Evolutionary conservation across 2,888 invertebrate genomes (phyloP), one percentile per base, ranked within the genome.

Genomic region (Venusia cambrica): DNA sequence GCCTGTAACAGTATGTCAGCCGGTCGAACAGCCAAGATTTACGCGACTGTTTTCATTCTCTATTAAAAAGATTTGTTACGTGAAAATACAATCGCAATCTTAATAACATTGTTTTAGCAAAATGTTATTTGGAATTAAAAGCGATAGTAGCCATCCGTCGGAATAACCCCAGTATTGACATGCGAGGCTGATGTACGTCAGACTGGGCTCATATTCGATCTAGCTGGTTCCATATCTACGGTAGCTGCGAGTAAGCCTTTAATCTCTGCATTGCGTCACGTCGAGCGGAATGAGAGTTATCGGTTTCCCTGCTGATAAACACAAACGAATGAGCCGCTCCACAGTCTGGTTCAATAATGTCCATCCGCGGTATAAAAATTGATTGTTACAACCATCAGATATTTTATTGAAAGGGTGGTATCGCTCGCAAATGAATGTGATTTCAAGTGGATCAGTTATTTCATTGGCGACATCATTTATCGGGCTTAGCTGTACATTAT

Each of bases 181-280:
- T 54, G 56, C 46, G 51, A 52, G 63, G 57, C 61, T 61, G 53
- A 48, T 61, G 61, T 64, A 65, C 65, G 70, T 74, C 73, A 69
- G 59, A 55, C 54, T 55, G 66, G 67, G 59, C 67, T 75, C 72
- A 73, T 73, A 73, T 73, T 71, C 73, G 77, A 76, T 77, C 71
- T 68, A 63, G 61, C 63, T 54, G 57, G 62, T 66, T 64, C 63
- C 68, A 73, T 67, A 71, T 69, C 66, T 70, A 60, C 64, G 66
- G 61, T 57, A n/a, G 68, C 67, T 72, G 70, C 71, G 65, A 68
- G 64, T 77, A 81, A 81, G 72, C 84, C 71, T 78, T 78, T 84
- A 83, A 81, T 84, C 81, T 78, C 78, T 79, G 74, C 78, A 79
- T 77, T 81, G 83, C 81, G 81, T 79, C 83, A 81, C 73, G 64